phyloP scores from a whole-genome alignment of 2,888 invertebrate species.

The Minunthozetes semirufus region DNA sequence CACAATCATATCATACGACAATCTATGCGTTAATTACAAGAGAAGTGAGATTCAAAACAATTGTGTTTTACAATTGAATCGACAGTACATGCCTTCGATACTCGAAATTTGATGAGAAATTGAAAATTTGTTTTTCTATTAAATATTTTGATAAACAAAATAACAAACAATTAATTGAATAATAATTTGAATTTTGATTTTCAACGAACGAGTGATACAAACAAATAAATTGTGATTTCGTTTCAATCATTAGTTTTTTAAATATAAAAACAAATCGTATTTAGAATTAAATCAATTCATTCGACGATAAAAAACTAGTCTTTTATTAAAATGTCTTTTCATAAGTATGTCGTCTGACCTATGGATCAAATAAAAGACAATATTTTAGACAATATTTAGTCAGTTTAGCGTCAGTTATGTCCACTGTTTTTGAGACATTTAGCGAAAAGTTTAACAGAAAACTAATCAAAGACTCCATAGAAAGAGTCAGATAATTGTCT shows the following conservation, averaged over 20 bases:
- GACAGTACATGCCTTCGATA: no score
- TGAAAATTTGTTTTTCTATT: no score
- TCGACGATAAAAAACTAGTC: not conserved
- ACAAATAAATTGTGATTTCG: not conserved
- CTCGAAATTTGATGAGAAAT: no score
- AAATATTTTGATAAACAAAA: no score
- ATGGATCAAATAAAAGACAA: not conserved
- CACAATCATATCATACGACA: not conserved
- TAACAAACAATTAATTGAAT: no score
- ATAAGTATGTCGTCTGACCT: constrained; percentile 34
- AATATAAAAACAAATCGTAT: not conserved
- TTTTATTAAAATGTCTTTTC: not conserved
- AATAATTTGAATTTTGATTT: no score
- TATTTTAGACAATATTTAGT: not conserved
- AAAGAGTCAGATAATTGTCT: not conserved
- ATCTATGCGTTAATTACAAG: not conserved
- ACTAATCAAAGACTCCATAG: not conserved
- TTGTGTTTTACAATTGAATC: no score
- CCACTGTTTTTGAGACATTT: not conserved
- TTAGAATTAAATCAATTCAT: no score
- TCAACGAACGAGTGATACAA: no score
- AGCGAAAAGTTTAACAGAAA: not conserved
- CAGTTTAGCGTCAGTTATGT: not conserved
- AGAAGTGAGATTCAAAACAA: not conserved
- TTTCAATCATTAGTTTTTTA: not conserved